Base-by-base conservation (phyloP, 1,140 invertebrate genomes). In the Ditylenchus dipsaci region DNA sequence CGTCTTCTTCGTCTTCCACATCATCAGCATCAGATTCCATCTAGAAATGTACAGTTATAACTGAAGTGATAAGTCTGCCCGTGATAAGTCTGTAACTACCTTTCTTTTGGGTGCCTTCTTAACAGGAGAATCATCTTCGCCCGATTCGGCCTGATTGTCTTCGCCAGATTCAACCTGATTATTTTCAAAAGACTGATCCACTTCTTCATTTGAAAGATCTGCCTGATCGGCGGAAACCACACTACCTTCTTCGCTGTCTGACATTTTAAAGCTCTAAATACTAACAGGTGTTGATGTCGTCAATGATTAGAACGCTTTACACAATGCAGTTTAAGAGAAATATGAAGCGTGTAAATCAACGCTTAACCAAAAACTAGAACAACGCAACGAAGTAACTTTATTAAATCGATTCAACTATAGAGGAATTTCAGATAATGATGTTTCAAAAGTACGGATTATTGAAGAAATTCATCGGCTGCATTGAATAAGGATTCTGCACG, bases 1-100 rank as follows among this genome's bases (percentile, higher is more conserved):
- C 49, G 45, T 75, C 19, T 15, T 68, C 26, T n/a, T 71, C 63
- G 26, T 74, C 72, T 7, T 74, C 65, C 19, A 73, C 76, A 17
- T 80, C 75, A 53, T 71, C 76, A 7, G 75, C 70, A 7, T 70
- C 75, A 8, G 49, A 53, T 53, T 33, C n/a, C 23, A 53, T 21
- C 49, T 53, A 53, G 3, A 53, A 53, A 23, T 13, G 3, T 29
- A 5, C 53, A 13, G 13, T 23, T 56, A 9, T 23, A 15, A 47
- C 15, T 47, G 15, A 47, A 47, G 15, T 15, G 21, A 47, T 15
- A 47, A 47, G 15, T 21, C 15, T 47, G 21, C 15, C 15, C 21
- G 15, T 47, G 21, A 47, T 15, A 15, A 47, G 21, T 15, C 45
- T 29, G 3, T 23, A 5, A 23, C 13, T 56, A 38, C 33, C 11